Percentiles rank a stretch among this genome's conserved stretches.
These are phyloP conservation scores for Thaleichthys pacificus DNA, from an alignment of 2,797 vertebrate genomes.

Conservation along the genomic window DNA sequence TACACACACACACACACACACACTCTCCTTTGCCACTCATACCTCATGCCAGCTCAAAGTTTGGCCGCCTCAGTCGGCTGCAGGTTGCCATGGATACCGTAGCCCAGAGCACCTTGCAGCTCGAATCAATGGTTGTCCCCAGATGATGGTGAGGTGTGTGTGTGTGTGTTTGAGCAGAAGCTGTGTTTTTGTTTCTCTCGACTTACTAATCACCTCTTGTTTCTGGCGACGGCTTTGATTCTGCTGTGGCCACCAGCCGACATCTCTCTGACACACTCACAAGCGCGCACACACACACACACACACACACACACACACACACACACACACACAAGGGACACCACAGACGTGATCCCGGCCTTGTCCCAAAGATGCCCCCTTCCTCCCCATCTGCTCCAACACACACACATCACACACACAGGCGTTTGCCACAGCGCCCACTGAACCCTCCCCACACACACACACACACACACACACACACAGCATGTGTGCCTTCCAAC, in stretches of 20 bases:
- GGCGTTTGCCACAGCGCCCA: no score
- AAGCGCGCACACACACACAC: slow-evolving; percentile 20
- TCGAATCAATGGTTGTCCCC: slow-evolving; percentile 75
- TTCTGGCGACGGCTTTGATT: slow-evolving; percentile 49
- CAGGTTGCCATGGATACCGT: slow-evolving; percentile 78
- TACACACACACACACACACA: slow-evolving; percentile 35
- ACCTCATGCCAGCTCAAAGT: slow-evolving; percentile 70
- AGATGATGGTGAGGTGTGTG: slow-evolving; percentile 50
- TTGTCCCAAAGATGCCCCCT: slow-evolving; percentile 59
- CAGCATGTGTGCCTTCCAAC: no score
- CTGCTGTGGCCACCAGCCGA: slow-evolving; percentile 41
- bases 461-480: slow-evolving; percentile 18
- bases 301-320: slow-evolving; percentile 18
- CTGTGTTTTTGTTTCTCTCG: slow-evolving; percentile 36
- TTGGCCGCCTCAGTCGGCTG: slow-evolving; percentile 77
- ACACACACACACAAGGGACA: slow-evolving; percentile 26
- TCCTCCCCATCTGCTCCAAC: slow-evolving; percentile 61
- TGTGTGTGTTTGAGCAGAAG: slow-evolving; percentile 23
- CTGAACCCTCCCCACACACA: slow-evolving; percentile 8
- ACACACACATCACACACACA: slow-evolving; percentile 15
- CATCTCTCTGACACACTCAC: slow-evolving; percentile 27
- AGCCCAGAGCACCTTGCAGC: slow-evolving; percentile 78
- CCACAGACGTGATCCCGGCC: slow-evolving; percentile 69
- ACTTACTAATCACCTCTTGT: slow-evolving; percentile 61
- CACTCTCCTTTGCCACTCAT: slow-evolving; percentile 37